phyloP scores from a whole-genome alignment of 2,113 vertebrate species.

The Ptilorrhoa leucosticta region DNA sequence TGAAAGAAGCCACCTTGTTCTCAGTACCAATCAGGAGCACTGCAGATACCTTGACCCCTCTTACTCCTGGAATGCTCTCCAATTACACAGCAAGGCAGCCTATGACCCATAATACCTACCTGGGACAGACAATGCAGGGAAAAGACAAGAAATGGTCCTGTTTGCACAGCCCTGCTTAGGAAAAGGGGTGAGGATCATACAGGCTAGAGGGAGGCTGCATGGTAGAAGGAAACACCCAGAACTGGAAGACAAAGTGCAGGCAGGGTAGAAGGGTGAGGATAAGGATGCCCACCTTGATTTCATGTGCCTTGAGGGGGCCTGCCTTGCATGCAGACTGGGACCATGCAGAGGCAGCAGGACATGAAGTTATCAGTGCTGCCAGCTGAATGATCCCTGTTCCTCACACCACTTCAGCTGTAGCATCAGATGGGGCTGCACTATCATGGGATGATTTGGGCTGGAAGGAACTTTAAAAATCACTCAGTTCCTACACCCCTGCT shows the following conservation, averaged over 20 bases:
- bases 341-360: fast-evolving
- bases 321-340: not conserved
- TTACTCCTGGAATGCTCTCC: not conserved
- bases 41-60: not conserved
- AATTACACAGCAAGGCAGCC: not conserved
- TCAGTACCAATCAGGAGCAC: not conserved
- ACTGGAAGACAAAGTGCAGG: not conserved
- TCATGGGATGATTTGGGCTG: not conserved
- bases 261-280: not conserved
- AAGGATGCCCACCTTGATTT: not conserved
- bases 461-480: not conserved
- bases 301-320: not conserved
- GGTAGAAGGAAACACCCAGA: not conserved
- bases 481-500: not conserved
- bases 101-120: not conserved
- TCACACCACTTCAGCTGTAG: not conserved
- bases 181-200: not conserved
- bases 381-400: not conserved
- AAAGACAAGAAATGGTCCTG: not conserved
- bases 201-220: not conserved
- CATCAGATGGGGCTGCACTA: not conserved
- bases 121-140: fast-evolving
- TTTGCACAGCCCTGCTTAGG: not conserved
- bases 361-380: not conserved
- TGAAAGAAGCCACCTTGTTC: not conserved